A percentile compares a stretch with the other conserved stretches of the same genome.
phyloP scores from a whole-genome alignment of 2,888 invertebrate genomes.

The Drosophila neotestacea region DNA sequence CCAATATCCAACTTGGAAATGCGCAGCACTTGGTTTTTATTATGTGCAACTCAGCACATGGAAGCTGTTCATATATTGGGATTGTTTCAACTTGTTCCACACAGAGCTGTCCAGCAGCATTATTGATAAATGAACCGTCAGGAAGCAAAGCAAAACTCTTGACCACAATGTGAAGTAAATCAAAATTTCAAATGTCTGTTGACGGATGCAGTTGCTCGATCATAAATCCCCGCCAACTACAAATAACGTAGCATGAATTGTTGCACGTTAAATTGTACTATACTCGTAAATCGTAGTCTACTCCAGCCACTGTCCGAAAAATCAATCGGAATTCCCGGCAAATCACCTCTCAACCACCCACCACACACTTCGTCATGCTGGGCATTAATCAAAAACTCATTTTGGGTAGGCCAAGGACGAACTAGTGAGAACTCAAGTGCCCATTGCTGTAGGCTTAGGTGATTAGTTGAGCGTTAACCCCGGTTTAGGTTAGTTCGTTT shows the following conservation, averaged over 20 bases:
- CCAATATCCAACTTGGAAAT: not conserved
- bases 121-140: conserved; percentile 49
- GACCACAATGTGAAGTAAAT: conserved; percentile 38
- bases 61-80: conserved; percentile 37
- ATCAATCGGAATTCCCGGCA: conserved; percentile 56
- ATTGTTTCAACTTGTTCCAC: not conserved
- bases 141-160: not conserved
- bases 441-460: conserved; percentile 40
- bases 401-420: conserved; percentile 46
- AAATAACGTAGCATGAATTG: conserved; percentile 51
- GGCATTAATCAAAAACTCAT: conserved; percentile 81
- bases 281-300: conserved; percentile 6
- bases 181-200: conserved; percentile 39
- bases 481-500: not conserved
- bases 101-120: conserved; percentile 29
- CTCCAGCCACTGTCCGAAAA: conserved; percentile 41
- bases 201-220: conserved; percentile 50
- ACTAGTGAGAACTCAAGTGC: conserved; percentile 11
- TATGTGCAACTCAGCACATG: conserved; percentile 26
- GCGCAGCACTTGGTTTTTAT: conserved; percentile 33
- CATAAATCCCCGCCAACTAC: conserved; percentile 31
- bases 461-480: conserved; percentile 79
- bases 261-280: conserved; percentile 26
- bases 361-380: conserved; percentile 14
- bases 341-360: conserved; percentile 2